Evolutionary conservation across 2,113 vertebrate genomes (phyloP).

Genomic region (Tor tambroides): DNA sequence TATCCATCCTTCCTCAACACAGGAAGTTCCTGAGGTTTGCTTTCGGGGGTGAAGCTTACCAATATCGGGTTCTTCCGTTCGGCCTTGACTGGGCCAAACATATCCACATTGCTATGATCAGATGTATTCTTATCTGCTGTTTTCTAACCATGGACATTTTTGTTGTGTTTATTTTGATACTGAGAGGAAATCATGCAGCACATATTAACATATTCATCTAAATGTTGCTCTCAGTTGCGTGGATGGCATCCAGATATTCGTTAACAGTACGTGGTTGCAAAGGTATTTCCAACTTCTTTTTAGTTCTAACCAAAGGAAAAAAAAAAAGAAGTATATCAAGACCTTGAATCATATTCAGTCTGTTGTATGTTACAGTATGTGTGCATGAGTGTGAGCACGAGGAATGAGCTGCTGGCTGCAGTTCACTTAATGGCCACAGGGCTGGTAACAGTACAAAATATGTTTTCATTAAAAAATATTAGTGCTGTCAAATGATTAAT

Average conservation of each 20-base stretch:
- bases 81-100: neutral
- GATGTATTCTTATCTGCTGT: no score
- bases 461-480: no score
- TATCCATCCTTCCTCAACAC: neutral
- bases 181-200: neutral
- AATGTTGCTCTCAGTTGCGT: neutral
- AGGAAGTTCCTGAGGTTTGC: neutral
- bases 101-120: no score
- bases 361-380: neutral
- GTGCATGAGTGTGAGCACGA: no score
- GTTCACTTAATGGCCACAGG: no score
- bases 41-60: neutral
- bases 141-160: neutral
- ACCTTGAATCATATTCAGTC: neutral
- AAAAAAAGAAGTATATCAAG: neutral
- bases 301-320: neutral
- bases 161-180: neutral
- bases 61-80: neutral
- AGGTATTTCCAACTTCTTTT: neutral
- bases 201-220: neutral
- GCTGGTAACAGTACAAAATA: no score
- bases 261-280: neutral
- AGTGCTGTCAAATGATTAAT: no score
- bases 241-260: neutral
- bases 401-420: no score